Evolutionary conservation across 2,113 vertebrate genomes (phyloP), one percentile per base, ranked within the genome.

Genomic region (Pyrgilauda ruficollis): DNA sequence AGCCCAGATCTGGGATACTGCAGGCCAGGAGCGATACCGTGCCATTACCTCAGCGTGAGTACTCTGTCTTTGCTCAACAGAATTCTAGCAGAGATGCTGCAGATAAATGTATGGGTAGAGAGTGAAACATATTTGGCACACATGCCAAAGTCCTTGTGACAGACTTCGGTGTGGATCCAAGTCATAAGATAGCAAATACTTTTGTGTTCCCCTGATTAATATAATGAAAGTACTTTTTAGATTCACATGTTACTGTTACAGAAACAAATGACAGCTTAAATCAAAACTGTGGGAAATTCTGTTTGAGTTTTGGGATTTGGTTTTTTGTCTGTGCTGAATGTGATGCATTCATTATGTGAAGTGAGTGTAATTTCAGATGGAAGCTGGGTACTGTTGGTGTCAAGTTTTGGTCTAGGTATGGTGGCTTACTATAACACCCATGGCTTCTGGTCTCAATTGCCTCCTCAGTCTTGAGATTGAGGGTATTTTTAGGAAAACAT

Each of bases 1-100:
- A 93, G 99, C 98, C 1, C 99, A 99, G 95, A 99, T 99, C 86
- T 99, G 99, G 99, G 99, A 99, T 95, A 99, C 99, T 0, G 99
- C 99, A 1, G 99, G 99, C 74, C 99, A 99, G 96, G 99, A 99
- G 78, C 98, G 99, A 95, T 99, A 99, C 98, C 98, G 99, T 3
- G 99, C 99, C 84, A 99, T 99, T 96, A 99, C 99, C 85, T 99
- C 99, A 3, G 99, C 99, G 99, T 99, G 96, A 98, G 99, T 98
- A 84, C 72, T 22, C 1, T 16, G 62, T 3, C 63, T 50, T 30
- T 59, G 47, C 58, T 77, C 24, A 12, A 43, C 44, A 59, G 30
- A 24, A 6, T 13, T 53, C 41, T 13, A n/a, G n/a, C 56, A 27
- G 43, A 50, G 50, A 3, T 31, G 13, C 39, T 85, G 31, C n/a